Percentiles rank a stretch among this genome's conserved stretches.
phyloP scores from a whole-genome alignment of 2,797 vertebrate genomes.

The Okamejei kenojei region DNA sequence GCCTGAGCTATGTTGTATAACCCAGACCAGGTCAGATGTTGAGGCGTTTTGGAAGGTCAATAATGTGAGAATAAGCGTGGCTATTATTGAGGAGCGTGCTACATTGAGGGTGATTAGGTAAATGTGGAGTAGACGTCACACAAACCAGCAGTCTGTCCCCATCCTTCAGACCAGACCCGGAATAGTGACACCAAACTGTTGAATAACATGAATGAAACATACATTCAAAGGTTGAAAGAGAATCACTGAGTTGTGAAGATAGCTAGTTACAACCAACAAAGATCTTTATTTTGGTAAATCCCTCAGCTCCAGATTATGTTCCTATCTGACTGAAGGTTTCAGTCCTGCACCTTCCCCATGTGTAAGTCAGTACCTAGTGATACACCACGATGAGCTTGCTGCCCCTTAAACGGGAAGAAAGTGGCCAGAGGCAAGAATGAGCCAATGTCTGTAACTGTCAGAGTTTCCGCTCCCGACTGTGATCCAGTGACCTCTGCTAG shows the following conservation, averaged over 20 bases:
- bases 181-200: not conserved
- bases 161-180: not conserved
- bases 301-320: not conserved
- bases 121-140: not conserved
- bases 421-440: not conserved
- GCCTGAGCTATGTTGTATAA: not conserved
- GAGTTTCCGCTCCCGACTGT: not conserved
- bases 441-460: not conserved
- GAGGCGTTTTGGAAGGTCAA: not conserved
- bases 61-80: not conserved
- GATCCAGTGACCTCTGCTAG: not conserved
- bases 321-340: not conserved
- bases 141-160: not conserved
- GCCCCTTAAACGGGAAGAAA: not conserved
- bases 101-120: not conserved
- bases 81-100: not conserved
- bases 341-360: not conserved
- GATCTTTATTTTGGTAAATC: constrained; percentile 28
- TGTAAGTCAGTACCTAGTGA: not conserved
- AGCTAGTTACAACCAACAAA: not conserved
- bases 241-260: constrained; percentile 3
- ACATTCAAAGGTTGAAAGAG: not conserved
- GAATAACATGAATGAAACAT: not conserved
- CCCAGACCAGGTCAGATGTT: not conserved
- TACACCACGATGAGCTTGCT: too few species aligned